Percentiles rank a stretch among this genome's conserved stretches.
These are phyloP conservation scores for Sminthurides aquaticus DNA, from an alignment of 2,888 invertebrate species.

Conservation along the genomic window DNA sequence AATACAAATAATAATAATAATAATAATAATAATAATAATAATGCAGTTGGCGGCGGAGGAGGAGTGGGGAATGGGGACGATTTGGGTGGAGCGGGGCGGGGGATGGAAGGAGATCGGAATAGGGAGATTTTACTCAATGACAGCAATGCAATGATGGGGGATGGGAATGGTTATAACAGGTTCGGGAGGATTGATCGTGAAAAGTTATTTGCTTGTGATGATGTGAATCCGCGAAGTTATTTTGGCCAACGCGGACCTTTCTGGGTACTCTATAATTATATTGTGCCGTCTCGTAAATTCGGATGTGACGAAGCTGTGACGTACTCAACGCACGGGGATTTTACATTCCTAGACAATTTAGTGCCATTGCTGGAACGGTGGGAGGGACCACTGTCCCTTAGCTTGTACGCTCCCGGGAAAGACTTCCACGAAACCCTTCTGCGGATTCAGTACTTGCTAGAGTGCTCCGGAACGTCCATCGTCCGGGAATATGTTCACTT, in stretches of 20 bases:
- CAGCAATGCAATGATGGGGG: constrained; percentile 17
- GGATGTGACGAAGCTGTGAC: constrained; percentile 78
- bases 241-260: constrained; percentile 69
- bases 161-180: neutral
- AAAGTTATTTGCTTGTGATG: constrained; percentile 55
- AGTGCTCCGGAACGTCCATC: constrained; percentile 57
- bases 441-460: constrained; percentile 72
- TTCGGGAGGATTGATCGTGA: neutral
- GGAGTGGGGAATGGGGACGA: neutral
- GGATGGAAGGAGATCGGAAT: constrained; percentile 12
- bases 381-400: constrained; percentile 79
- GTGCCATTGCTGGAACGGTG: constrained; percentile 76
- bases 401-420: constrained; percentile 77
- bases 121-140: constrained; percentile 17
- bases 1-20: constrained; percentile 11
- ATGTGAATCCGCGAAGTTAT: constrained; percentile 55
- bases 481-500: constrained; percentile 75
- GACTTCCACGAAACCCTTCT: constrained; percentile 71
- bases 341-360: constrained; percentile 82
- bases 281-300: constrained; percentile 60
- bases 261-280: constrained; percentile 83
- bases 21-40: too few relatives aligned
- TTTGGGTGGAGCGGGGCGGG: neutral
- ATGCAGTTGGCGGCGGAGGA: neutral
- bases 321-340: constrained; percentile 86